Conservation (phyloP, 35 echinoderm and acorn worm species). For the Heliocidaris tuberculata region DNA sequence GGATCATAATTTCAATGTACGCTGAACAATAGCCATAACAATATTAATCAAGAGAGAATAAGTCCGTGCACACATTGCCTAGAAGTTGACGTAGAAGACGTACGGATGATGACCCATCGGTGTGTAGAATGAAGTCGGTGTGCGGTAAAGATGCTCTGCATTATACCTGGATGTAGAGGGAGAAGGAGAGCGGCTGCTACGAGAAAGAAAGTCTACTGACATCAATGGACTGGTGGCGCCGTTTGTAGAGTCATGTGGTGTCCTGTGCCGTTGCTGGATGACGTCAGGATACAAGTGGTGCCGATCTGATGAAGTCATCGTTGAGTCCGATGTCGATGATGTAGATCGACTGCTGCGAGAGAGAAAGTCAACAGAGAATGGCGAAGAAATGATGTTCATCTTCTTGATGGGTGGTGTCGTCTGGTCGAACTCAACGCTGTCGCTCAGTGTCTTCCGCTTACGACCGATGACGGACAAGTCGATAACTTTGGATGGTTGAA, state of each 20-base stretch:
- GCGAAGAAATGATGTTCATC: too few species aligned
- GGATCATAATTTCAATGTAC: not conserved
- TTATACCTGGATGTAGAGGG: not conserved
- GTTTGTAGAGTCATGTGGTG: not conserved
- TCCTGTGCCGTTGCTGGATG: not conserved
- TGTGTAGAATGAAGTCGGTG: constrained; percentile 14
- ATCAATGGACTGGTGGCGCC: constrained; percentile 22
- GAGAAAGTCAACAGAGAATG: too few species aligned
- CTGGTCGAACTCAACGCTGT: too few species aligned
- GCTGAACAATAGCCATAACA: not conserved
- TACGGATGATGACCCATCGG: constrained; percentile 17
- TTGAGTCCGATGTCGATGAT: too few species aligned
- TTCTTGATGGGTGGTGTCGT: too few species aligned
- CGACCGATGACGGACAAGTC: too few species aligned
- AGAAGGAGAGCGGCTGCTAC: constrained; percentile 24
- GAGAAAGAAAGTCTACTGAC: constrained; percentile 34
- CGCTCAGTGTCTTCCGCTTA: too few species aligned
- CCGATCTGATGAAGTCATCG: too few species aligned
- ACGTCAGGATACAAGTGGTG: too few species aligned
- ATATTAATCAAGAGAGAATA: not conserved
- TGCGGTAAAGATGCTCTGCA: not conserved
- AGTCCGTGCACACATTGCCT: not conserved
- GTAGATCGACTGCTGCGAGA: too few species aligned
- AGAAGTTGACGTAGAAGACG: not conserved
- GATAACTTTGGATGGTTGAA: too few species aligned